Conservation (phyloP, 2,797 vertebrate species). For the Hemibagrus guttatus region DNA sequence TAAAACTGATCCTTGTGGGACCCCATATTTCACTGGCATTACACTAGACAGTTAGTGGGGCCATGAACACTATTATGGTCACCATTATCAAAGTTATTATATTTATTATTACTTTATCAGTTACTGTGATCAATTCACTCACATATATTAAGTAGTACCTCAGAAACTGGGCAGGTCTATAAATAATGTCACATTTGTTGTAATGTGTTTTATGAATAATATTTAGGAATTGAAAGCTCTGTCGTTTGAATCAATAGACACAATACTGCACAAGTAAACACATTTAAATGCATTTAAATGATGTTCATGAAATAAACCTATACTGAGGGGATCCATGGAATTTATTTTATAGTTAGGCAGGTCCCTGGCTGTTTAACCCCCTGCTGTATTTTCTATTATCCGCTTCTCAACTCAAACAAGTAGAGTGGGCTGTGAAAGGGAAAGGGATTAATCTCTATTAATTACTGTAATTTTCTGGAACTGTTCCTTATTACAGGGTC, state of each 20-base stretch:
- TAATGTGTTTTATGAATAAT: neutral
- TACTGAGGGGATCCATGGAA: neutral
- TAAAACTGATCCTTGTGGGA: too few relatives aligned
- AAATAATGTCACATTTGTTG: neutral
- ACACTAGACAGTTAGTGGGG: too few relatives aligned
- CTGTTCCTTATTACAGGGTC: neutral
- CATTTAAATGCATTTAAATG: neutral
- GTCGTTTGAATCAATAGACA: neutral
- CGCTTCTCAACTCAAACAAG: neutral
- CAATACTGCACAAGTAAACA: neutral
- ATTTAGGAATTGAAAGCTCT: neutral
- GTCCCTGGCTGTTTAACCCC: neutral
- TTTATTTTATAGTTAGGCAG: neutral
- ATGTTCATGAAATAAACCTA: neutral
- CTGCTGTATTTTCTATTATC: neutral
- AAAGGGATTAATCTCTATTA: neutral
- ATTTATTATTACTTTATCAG: neutral
- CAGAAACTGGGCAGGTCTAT: neutral
- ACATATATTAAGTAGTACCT: neutral
- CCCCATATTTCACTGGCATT: too few relatives aligned
- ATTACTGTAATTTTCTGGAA: neutral
- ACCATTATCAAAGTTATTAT: neutral
- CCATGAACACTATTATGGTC: neutral
- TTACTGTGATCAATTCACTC: neutral
- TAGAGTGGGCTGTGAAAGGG: neutral